Base-by-base conservation (phyloP, 2,888 invertebrate genomes). In the Eilema depressum region DNA sequence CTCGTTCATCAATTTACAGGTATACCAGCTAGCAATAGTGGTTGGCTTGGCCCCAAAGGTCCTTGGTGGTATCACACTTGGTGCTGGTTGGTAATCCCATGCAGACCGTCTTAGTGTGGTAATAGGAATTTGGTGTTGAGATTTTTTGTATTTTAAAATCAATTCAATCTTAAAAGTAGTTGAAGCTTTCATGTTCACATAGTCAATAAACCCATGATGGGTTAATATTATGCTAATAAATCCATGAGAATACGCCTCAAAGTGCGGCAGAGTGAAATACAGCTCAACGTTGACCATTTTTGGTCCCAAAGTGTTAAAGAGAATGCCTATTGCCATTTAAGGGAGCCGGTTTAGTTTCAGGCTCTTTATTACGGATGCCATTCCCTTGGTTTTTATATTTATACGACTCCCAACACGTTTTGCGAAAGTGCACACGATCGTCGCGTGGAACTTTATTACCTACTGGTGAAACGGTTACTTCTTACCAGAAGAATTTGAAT, bases 301-400 rank as follows among this genome's bases (percentile, higher is more conserved):
- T 57, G 65, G 33, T 57, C 57, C 65, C 65, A 65, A 65, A 65
- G 57, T 33, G 57, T 33, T 57, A 65, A 65, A 65, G 33, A 56
- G 65, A 53, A 30, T 33, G 56, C 30, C 65, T 23, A 56, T 25
- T 33, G 57, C 65, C 56, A 57, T 65, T 65, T 56, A 30, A 56
- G 28, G 56, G 25, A 65, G 41, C 17, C 11, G 25, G 30, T 56
- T 65, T 57, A 65, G 65, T 57, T 56, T 65, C 33, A 30, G 23
- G 20, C 33, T 56, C 56, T 65, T 65, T 65, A 17, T 65, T 56
- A 65, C n/a, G 23, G 28, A 64, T 53, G 53, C 47, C 26, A 53
- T 64, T 64, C 53, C 12, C 64, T 64, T 64, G 12, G 28, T 28
- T 64, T 64, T 64, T 64, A 64, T 64, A 47, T 53, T 53, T 53